Percentiles rank a stretch among this genome's conserved stretches.
These are phyloP conservation scores for Vannuccia rotundouncinata DNA, from an alignment of 2,888 invertebrate species.

Conservation along the genomic window DNA sequence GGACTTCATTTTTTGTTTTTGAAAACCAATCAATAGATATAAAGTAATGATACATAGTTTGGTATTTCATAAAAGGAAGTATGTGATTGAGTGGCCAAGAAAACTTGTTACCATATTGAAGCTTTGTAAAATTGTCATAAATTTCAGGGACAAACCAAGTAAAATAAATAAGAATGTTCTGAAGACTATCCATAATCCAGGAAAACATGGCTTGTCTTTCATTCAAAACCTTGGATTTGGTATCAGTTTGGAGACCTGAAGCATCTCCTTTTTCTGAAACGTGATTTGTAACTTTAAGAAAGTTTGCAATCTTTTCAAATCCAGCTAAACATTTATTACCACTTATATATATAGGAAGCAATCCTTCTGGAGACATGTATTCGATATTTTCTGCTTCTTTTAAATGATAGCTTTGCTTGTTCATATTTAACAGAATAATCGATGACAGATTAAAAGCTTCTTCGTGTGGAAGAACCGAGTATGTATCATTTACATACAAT, in stretches of 20 bases:
- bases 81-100: not conserved
- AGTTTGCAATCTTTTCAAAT: not conserved
- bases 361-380: not conserved
- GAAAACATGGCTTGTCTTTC: not conserved
- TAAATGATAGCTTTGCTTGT: not conserved
- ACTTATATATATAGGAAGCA: not conserved
- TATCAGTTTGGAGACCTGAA: not conserved
- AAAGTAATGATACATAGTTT: not conserved
- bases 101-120: not conserved
- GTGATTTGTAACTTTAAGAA: not conserved
- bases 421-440: not conserved
- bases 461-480: not conserved
- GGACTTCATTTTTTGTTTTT: not conserved
- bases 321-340: not conserved
- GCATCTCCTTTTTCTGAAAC: not conserved
- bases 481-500: conserved; percentile 2
- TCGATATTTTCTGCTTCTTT: not conserved
- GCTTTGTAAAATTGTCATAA: not conserved
- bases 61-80: not conserved
- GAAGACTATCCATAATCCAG: not conserved
- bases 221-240: not conserved
- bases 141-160: conserved; percentile 10
- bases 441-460: not conserved
- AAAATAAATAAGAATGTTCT: not conserved
- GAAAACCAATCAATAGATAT: not conserved